These are phyloP conservation scores for Urocyon cinereoargenteus DNA, from an alignment of 2,797 vertebrate species.

Conservation along the genomic window DNA sequence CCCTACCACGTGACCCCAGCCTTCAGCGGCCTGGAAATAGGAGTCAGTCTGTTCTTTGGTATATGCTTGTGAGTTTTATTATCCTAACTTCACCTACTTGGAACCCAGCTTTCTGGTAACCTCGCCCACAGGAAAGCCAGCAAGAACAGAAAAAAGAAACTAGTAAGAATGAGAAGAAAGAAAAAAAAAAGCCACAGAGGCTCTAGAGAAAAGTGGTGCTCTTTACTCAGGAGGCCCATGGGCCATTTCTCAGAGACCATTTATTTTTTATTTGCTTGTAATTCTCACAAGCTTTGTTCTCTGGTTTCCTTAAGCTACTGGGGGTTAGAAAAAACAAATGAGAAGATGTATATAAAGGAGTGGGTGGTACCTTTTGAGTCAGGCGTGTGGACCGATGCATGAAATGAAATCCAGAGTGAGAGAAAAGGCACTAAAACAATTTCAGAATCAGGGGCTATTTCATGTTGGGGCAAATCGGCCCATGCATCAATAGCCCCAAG, in stretches of 20 bases:
- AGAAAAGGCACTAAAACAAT: background rate
- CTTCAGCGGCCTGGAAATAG: background rate
- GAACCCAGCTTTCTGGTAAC: constrained; percentile 16
- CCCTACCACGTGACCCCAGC: background rate
- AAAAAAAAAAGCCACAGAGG: background rate
- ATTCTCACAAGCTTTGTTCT: constrained; percentile 19
- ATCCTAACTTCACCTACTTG: constrained; percentile 31
- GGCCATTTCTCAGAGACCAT: background rate
- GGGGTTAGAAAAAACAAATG: background rate
- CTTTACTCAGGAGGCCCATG: background rate
- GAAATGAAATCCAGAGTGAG: background rate
- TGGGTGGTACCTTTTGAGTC: background rate
- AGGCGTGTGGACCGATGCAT: background rate
- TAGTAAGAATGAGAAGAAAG: constrained; percentile 34
- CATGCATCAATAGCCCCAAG: background rate
- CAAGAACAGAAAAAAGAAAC: constrained; percentile 24
- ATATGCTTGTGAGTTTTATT: background rate
- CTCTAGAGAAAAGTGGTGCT: background rate
- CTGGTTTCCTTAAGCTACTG: background rate
- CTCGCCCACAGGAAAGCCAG: background rate
- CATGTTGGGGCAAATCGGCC: background rate
- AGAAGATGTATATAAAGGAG: constrained; percentile 19
- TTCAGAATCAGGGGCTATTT: background rate
- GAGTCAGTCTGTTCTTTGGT: background rate
- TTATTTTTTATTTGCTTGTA: background rate